These are phyloP conservation scores for Pecten maximus DNA, from an alignment of 2,888 invertebrate genomes.

Conservation along the genomic window DNA sequence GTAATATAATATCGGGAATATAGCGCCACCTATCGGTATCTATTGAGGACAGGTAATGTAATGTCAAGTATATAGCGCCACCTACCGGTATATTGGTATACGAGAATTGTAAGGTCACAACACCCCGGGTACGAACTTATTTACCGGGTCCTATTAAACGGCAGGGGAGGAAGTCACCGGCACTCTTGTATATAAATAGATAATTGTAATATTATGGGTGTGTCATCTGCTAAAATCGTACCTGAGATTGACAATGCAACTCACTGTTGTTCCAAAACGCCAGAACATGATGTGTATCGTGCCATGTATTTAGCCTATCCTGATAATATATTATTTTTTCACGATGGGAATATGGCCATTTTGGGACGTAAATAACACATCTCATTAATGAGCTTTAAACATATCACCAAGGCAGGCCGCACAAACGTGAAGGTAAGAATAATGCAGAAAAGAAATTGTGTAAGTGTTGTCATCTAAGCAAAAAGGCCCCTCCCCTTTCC, in stretches of 20 bases:
- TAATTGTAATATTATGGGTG: not conserved
- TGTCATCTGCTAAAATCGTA: not conserved
- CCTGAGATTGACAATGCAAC: not conserved
- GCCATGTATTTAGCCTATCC: not conserved
- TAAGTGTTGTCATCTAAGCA: too few species aligned
- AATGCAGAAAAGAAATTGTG: too few species aligned
- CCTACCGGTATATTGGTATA: not conserved
- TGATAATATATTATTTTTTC: not conserved
- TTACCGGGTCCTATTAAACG: not conserved
- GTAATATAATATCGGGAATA: not conserved
- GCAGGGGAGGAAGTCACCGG: not conserved
- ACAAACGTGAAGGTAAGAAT: too few species aligned
- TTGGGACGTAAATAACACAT: too few species aligned
- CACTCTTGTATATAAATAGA: not conserved
- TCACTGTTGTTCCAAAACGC: not conserved
- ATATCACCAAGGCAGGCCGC: too few species aligned
- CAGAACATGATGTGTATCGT: not conserved
- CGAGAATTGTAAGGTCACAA: not conserved
- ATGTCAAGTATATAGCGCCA: not conserved
- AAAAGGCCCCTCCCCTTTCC: too few species aligned
- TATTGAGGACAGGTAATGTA: not conserved
- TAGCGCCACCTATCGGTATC: not conserved
- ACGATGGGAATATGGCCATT: not conserved
- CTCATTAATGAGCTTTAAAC: too few species aligned
- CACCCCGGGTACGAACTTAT: not conserved